Evolutionary conservation across 2,113 vertebrate species (phyloP).

Genomic region (Tetrao urogallus): DNA sequence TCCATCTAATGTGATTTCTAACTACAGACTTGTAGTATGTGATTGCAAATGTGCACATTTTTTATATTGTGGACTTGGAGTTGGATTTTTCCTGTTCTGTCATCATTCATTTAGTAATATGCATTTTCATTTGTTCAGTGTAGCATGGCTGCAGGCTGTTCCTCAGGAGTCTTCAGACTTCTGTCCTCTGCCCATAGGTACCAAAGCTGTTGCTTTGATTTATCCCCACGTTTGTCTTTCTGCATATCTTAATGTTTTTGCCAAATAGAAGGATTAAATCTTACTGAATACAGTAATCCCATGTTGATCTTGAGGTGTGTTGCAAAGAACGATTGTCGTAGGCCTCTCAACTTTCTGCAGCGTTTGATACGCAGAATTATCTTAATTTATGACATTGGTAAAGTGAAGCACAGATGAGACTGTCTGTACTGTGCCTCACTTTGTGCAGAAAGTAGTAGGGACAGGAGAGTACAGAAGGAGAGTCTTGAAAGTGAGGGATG

Average conservation of each 20-base stretch:
- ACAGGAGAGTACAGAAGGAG: background rate
- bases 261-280: background rate
- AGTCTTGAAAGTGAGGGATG: background rate
- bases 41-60: accelerated
- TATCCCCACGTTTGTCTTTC: background rate
- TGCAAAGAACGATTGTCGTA: background rate
- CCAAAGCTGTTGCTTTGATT: background rate
- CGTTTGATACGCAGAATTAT: background rate
- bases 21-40: accelerated
- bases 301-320: accelerated
- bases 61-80: background rate
- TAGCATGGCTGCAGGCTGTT: background rate
- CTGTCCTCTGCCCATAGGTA: background rate
- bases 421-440: background rate
- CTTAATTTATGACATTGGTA: background rate
- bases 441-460: background rate
- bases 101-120: background rate
- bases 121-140: background rate
- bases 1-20: background rate
- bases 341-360: background rate
- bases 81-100: background rate
- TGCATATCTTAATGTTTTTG: background rate
- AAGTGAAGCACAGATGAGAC: background rate
- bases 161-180: background rate
- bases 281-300: background rate